These are phyloP conservation scores for Struthio camelus DNA, from an alignment of 2,113 vertebrate species.

Conservation along the genomic window DNA sequence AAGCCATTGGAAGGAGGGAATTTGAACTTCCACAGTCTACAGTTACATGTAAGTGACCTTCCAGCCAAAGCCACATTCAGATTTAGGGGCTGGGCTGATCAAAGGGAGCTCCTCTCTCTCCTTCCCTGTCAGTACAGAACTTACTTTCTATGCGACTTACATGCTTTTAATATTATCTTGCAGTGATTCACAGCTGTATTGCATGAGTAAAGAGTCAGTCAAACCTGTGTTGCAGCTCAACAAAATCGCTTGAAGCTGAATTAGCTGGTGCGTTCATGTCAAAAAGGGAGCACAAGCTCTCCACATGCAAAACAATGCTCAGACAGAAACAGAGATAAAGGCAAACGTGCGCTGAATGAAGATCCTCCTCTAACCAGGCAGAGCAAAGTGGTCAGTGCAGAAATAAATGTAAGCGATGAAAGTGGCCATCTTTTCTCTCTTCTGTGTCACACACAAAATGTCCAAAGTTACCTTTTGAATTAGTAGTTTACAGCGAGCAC, in stretches of 20 bases:
- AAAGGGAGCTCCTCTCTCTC: neutral
- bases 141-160: neutral
- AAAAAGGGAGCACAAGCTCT: slow-evolving; percentile 31
- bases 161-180: slow-evolving; percentile 3
- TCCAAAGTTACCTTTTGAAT: neutral
- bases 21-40: neutral
- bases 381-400: neutral
- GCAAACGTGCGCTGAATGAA: neutral
- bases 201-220: slow-evolving; percentile 19
- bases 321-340: neutral
- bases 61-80: neutral
- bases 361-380: neutral
- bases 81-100: neutral
- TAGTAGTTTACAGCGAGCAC: neutral
- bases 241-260: slow-evolving; percentile 18
- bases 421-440: neutral
- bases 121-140: neutral
- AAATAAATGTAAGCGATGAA: neutral
- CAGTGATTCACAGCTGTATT: slow-evolving; percentile 38
- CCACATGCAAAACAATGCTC: neutral
- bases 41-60: neutral
- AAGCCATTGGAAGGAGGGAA: neutral
- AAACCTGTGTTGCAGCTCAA: slow-evolving; percentile 53
- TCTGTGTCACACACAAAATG: neutral
- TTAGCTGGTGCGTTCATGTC: neutral